These are phyloP conservation scores for Orycteropus afer DNA, from an alignment of 2,113 vertebrate genomes.

Conservation along the genomic window DNA sequence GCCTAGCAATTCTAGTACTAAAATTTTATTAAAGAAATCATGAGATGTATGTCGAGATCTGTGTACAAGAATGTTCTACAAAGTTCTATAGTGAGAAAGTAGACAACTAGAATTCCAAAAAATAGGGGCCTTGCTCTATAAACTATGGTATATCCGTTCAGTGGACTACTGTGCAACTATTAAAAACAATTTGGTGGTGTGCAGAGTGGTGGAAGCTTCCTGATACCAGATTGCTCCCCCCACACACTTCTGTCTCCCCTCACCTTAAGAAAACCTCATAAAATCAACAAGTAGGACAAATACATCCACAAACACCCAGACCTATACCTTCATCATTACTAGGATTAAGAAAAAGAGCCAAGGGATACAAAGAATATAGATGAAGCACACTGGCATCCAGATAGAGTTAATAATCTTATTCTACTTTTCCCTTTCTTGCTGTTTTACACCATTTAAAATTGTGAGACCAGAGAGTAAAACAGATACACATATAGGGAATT, in stretches of 20 bases:
- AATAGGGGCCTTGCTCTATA: neutral
- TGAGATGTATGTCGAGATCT: conserved; percentile 16
- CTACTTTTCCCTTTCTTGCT: too few species aligned
- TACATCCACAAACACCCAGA: neutral
- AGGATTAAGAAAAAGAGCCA: neutral
- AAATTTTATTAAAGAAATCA: conserved; percentile 25
- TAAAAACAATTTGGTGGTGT: neutral
- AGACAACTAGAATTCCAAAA: neutral
- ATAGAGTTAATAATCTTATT: neutral
- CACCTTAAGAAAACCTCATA: neutral
- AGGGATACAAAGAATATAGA: neutral
- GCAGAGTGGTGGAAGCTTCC: neutral
- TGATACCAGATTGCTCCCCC: neutral
- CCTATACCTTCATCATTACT: neutral
- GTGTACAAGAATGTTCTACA: neutral
- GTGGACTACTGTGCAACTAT: neutral
- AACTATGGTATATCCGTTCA: neutral
- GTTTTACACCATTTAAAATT: neutral
- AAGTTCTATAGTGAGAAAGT: conserved; percentile 29
- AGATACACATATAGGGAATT: neutral
- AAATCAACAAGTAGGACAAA: neutral
- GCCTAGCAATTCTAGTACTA: too few species aligned
- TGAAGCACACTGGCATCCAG: neutral
- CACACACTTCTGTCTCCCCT: neutral
- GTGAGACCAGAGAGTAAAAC: neutral